Conservation (phyloP, 2,888 invertebrate species). For the Acleris literana region DNA sequence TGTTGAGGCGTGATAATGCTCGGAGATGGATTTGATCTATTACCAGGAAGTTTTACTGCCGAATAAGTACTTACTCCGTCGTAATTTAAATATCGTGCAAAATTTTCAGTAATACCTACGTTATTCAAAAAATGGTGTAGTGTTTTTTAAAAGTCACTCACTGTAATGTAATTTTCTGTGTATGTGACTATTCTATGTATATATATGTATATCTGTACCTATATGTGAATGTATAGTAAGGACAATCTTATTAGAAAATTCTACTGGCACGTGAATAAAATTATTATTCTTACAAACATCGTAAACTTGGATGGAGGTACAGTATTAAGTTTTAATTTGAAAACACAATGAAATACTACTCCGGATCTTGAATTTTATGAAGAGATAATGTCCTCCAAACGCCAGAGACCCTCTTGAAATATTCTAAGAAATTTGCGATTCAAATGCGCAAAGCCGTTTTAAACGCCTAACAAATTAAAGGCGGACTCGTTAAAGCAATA, state of each 20-base stretch:
- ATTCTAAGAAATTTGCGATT: constrained; percentile 83
- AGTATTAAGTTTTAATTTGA: constrained; percentile 66
- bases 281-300: constrained; percentile 16
- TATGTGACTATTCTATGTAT: too few species aligned
- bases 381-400: constrained; percentile 81
- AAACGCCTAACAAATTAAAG: constrained; percentile 84
- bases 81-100: too few species aligned
- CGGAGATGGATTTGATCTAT: constrained; percentile 19
- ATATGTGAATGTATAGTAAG: too few species aligned
- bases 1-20: constrained; percentile 22
- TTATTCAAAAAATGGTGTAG: too few species aligned
- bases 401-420: constrained; percentile 80
- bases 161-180: too few species aligned
- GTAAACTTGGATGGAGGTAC: constrained; percentile 9
- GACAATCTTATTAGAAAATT: too few species aligned
- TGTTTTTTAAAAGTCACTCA: too few species aligned
- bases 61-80: not conserved
- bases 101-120: too few species aligned
- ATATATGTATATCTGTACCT: too few species aligned
- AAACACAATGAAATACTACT: constrained; percentile 76
- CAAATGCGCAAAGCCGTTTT: constrained; percentile 83
- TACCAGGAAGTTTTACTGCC: constrained; percentile 13
- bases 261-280: not conserved
- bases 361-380: constrained; percentile 81
- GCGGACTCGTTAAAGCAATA: constrained; percentile 81